Conservation (phyloP, 2,113 vertebrate genomes). For the Saguinus midas region DNA sequence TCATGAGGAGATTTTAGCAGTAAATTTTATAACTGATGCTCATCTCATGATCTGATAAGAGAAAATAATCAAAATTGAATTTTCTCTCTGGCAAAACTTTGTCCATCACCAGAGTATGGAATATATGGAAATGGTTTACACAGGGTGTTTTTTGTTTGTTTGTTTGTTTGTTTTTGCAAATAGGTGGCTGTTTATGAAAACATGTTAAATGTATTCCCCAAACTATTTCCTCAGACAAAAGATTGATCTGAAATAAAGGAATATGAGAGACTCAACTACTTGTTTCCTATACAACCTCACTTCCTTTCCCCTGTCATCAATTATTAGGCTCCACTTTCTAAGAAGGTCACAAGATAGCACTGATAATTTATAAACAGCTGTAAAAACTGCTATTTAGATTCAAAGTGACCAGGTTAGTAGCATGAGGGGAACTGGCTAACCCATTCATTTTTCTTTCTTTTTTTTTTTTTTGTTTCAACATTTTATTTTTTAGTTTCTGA, state of each 20-base stretch:
- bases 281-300: not conserved
- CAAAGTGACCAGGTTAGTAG: not conserved
- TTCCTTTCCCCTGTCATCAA: not conserved
- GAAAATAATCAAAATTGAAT: slow-evolving; percentile 1
- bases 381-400: not conserved
- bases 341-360: not conserved
- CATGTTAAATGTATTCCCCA: not conserved
- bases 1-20: not conserved
- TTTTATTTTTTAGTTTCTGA: slow-evolving; percentile 52
- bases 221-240: not conserved
- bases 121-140: not conserved
- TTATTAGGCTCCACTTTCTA: not conserved
- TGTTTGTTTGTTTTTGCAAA: not conserved
- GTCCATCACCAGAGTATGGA: not conserved
- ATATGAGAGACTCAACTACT: not conserved
- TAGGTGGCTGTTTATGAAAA: not conserved
- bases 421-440: not conserved
- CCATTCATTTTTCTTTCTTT: too few species aligned
- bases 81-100: slow-evolving; percentile 25
- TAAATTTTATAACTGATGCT: not conserved
- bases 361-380: not conserved
- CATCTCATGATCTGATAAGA: not conserved
- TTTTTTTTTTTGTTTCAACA: not conserved
- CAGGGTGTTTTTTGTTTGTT: not conserved
- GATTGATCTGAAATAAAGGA: not conserved